Evolutionary conservation across 2,797 vertebrate genomes (phyloP), one percentile per base, ranked within the genome.

Genomic region (Apogon talboti): DNA sequence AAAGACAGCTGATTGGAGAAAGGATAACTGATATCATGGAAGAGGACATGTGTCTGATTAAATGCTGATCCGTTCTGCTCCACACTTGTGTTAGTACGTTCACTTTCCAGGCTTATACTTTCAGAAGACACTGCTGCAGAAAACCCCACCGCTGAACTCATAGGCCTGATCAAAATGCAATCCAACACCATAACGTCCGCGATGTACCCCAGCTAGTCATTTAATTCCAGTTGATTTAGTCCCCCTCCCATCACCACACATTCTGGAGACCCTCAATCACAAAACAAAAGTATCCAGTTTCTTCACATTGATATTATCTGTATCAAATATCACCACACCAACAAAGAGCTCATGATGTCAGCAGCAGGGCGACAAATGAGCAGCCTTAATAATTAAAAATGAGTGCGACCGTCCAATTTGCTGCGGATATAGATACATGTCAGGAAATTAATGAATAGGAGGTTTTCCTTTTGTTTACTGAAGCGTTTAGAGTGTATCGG

Each of bases 261-360:
- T 73, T 68, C 71, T 66, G 44, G 58, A 78, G 79, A 90, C 87
- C 82, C 82, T 84, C 84, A 88, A 85, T 92, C 88, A 91, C 89
- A 90, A 91, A 87, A 91, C 87, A 83, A 85, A 61, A 84, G 92
- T 92, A 87, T 95, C 89, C 14, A 11, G 76, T 94, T 72, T 90
- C 93, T 76, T 79, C 87, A 87, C 87, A 83, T 88, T 89, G 89
- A 93, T 91, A 90, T 91, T 85, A 89, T 81, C 74, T 74, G 85
- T 92, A 92, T 94, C 92, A 83, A 63, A 86, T 95, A 87, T 91
- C 92, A 85, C 67, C 42, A 57, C 77, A 50, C 46, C 68, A 63
- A 94, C 93, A 94, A 94, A 92, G 88, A 89, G 72, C 71, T 71
- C 55, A 73, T 91, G 92, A 93, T 91, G 87, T 90, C 92, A 92